phyloP scores from a whole-genome alignment of 2,113 vertebrate species.

The Poicephalus gulielmi region DNA sequence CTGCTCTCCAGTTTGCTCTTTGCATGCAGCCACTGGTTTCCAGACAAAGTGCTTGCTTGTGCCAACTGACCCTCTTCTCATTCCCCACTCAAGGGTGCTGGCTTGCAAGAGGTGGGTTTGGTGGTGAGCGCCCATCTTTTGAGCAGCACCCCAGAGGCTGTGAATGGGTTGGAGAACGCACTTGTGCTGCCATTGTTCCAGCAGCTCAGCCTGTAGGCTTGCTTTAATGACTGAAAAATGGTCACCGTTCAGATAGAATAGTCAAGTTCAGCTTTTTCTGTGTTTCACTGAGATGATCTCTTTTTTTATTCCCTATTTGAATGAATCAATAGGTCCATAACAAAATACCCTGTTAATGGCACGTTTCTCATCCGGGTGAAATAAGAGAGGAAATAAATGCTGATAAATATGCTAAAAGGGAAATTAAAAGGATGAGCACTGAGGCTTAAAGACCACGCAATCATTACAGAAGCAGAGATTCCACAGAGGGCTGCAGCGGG shows the following conservation, averaged over 20 bases:
- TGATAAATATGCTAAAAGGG: neutral
- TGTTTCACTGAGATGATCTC: neutral
- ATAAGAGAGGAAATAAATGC: neutral
- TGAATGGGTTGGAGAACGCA: neutral
- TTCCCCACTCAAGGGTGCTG: neutral
- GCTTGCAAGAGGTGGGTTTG: neutral
- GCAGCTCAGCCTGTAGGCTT: neutral
- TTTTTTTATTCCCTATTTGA: neutral
- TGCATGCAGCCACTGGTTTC: neutral
- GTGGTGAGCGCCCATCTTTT: neutral
- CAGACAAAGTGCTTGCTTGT: neutral
- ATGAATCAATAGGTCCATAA: neutral
- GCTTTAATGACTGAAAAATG: neutral
- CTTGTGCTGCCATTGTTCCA: neutral
- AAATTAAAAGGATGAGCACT: neutral
- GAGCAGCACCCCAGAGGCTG: neutral
- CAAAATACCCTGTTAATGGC: neutral
- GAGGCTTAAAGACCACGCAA: neutral
- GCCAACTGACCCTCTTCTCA: neutral
- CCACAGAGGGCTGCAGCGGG: constrained; percentile 7
- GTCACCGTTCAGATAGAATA: neutral
- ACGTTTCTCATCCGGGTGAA: neutral
- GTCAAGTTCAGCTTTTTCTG: neutral
- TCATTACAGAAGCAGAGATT: constrained; percentile 10
- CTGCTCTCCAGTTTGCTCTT: neutral